Evolutionary conservation across 2,888 invertebrate genomes (phyloP).

Genomic region (Tridacna gigas): DNA sequence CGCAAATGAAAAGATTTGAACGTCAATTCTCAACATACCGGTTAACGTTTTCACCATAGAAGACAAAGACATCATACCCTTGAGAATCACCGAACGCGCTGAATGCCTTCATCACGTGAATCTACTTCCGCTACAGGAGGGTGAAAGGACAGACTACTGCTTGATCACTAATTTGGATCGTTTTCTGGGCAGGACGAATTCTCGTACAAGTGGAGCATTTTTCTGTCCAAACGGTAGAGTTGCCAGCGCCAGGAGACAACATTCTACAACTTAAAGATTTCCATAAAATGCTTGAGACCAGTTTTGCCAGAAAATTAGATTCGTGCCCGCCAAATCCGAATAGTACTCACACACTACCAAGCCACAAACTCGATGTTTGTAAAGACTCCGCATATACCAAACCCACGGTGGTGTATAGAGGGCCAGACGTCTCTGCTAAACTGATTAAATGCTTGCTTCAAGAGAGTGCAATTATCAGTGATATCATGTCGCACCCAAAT

Average conservation of each 20-base stretch:
- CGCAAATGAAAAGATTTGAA: slow-evolving; percentile 54
- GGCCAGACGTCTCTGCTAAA: slow-evolving; percentile 1
- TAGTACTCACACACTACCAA: neutral
- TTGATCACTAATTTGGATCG: slow-evolving; percentile 56
- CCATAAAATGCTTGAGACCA: slow-evolving; percentile 46
- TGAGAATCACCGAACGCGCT: slow-evolving; percentile 44
- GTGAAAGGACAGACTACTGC: slow-evolving; percentile 51
- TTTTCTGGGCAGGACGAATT: slow-evolving; percentile 48
- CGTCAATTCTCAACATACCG: slow-evolving; percentile 47
- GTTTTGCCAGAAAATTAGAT: slow-evolving; percentile 38
- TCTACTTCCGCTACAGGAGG: slow-evolving; percentile 48
- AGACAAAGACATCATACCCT: slow-evolving; percentile 49
- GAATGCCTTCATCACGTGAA: slow-evolving; percentile 51
- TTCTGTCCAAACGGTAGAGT: slow-evolving; percentile 56
- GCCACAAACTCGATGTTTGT: slow-evolving; percentile 26
- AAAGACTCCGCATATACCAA: slow-evolving; percentile 8
- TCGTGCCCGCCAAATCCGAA: slow-evolving; percentile 26
- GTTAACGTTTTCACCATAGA: slow-evolving; percentile 60
- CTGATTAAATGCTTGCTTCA: slow-evolving; percentile 18
- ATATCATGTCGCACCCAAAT: slow-evolving; percentile 30
- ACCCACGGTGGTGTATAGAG: slow-evolving; percentile 28
- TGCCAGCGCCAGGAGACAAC: slow-evolving; percentile 53
- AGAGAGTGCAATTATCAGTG: slow-evolving; percentile 34
- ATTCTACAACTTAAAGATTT: slow-evolving; percentile 50
- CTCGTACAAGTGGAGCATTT: neutral